A percentile compares a stretch with the other conserved stretches of the same genome.
Evolutionary conservation across 1,140 invertebrate species (phyloP).

Genomic region (Drosophila sturtevanti): DNA sequence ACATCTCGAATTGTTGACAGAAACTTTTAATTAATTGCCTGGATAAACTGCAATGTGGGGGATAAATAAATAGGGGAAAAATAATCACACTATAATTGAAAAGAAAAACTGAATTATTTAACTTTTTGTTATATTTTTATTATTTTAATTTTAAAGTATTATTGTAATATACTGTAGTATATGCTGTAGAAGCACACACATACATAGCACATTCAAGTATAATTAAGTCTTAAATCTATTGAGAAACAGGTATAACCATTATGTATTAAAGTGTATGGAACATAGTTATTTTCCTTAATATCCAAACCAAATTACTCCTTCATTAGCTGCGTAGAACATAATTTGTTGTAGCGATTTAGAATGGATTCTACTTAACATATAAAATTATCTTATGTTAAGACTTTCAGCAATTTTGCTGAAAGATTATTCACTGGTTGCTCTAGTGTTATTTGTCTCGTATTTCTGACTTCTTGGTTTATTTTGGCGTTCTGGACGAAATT

Average conservation of each 20-base stretch:
- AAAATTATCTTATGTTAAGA: conserved; percentile 44
- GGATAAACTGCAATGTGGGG: no score
- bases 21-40: no score
- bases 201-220: no score
- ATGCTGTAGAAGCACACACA: no score
- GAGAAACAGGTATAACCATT: not conserved
- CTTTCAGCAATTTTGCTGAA: conserved; percentile 58
- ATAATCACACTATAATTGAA: no score
- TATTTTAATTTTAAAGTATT: no score
- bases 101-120: no score
- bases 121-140: no score
- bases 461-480: not conserved
- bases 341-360: not conserved
- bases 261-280: not conserved
- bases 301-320: conserved; percentile 6
- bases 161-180: no score
- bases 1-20: no score
- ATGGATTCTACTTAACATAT: not conserved
- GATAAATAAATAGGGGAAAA: no score
- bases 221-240: not conserved
- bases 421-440: conserved; percentile 58
- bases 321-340: not conserved
- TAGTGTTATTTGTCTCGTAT: conserved; percentile 16
- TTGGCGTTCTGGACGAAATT: not conserved
- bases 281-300: not conserved